Conservation (phyloP, 2,888 invertebrate species). For the Chalcis sispes region DNA sequence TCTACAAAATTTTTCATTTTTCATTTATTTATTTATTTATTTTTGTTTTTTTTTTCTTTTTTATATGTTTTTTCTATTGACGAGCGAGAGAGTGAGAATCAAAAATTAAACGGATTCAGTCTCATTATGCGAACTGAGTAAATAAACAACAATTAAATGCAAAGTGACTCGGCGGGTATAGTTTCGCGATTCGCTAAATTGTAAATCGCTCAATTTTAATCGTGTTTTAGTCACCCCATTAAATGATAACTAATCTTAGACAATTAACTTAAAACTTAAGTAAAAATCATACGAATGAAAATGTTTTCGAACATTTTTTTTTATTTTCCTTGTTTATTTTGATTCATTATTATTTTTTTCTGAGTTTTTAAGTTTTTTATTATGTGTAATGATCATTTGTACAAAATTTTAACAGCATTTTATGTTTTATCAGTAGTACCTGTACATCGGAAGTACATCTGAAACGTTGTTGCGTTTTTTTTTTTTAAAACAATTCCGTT, state of each 20-base stretch:
- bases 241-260: conserved; percentile 47
- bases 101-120: conserved; percentile 52
- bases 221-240: conserved; percentile 31
- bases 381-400: no score
- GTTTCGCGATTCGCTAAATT: conserved; percentile 8
- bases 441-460: no score
- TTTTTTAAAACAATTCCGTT: no score
- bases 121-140: conserved; percentile 58
- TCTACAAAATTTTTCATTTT: conserved; percentile 51
- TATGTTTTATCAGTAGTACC: no score
- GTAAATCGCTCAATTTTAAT: conserved; percentile 33
- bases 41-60: no score
- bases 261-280: conserved; percentile 40
- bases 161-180: conserved; percentile 45
- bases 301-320: conserved; percentile 27
- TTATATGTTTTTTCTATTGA: conserved; percentile 24
- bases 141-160: conserved; percentile 55
- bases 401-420: no score
- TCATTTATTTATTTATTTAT: no score
- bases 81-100: conserved; percentile 41
- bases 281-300: conserved; percentile 36
- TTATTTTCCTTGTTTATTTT: neutral
- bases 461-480: no score
- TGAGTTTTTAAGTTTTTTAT: no score
- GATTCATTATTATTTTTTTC: no score